phyloP scores from a whole-genome alignment of 2,888 invertebrate species.

The Spicauda simplicius region DNA sequence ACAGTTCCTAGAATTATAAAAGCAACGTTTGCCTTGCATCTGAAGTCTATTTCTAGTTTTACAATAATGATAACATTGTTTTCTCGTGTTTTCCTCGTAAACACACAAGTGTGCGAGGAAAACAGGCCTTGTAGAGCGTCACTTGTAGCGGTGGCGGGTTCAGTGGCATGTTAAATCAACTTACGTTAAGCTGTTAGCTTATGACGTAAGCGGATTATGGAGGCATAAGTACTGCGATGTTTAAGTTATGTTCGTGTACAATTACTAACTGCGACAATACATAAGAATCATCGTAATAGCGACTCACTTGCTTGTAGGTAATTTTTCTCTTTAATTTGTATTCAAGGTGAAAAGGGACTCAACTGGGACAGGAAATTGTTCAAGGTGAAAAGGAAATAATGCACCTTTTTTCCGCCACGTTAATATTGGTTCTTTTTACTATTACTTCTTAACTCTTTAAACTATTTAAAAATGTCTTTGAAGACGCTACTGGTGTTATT shows the following conservation, averaged over 20 bases:
- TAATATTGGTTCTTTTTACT: no score
- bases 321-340: background rate
- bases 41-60: constrained; percentile 2
- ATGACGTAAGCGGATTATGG: constrained; percentile 33
- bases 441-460: no score
- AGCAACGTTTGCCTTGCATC: background rate
- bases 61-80: constrained; percentile 1
- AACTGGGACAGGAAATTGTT: no score
- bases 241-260: constrained; percentile 8
- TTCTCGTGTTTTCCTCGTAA: constrained; percentile 5
- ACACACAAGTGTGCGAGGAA: constrained; percentile 3
- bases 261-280: background rate
- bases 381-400: no score
- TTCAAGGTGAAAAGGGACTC: no score
- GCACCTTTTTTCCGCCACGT: no score
- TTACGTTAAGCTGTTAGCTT: constrained; percentile 19
- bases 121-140: constrained; percentile 1
- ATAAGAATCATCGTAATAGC: background rate
- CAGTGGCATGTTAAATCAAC: constrained; percentile 37
- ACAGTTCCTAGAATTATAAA: background rate
- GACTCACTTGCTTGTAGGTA: background rate
- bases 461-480: no score
- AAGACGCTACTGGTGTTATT: no score
- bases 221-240: constrained; percentile 22
- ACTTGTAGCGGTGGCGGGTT: constrained; percentile 17